Evolutionary conservation across 2,888 invertebrate species (phyloP), one percentile per base, ranked within the genome.

Genomic region (Ethmia dodecea): DNA sequence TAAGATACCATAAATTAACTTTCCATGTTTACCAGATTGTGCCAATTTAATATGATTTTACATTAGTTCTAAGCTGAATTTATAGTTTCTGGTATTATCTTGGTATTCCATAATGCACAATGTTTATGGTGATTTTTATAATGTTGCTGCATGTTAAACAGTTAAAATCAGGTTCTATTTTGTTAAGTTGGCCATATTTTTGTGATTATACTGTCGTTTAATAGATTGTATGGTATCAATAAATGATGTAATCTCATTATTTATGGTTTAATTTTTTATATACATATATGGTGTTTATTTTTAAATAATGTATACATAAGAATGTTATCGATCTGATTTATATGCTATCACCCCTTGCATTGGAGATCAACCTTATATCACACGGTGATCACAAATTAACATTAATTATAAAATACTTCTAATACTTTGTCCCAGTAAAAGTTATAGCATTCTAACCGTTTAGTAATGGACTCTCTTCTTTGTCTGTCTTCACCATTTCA

Each of bases 1-100:
- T n/a, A n/a, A n/a, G n/a, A n/a, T n/a, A n/a, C n/a, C n/a, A n/a
- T n/a, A n/a, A n/a, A n/a, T n/a, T n/a, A n/a, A n/a, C n/a, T n/a
- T n/a, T n/a, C n/a, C 31, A 40, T 53, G 58, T 66, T 71, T 70
- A 75, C 72, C 73, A 71, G 54, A 34, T 67, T 69, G 81, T 80
- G 81, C 81, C 80, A 81, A 80, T 74, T 61, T 59, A 49, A 55
- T n/a, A 22, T 22, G n/a, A 22, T 22, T n/a, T n/a, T n/a, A n/a
- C n/a, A n/a, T n/a, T n/a, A n/a, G n/a, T n/a, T n/a, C n/a, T n/a
- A n/a, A n/a, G n/a, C n/a, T n/a, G n/a, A n/a, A n/a, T n/a, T n/a
- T n/a, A n/a, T n/a, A n/a, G n/a, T n/a, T n/a, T n/a, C n/a, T n/a
- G n/a, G n/a, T n/a, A n/a, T n/a, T n/a, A n/a, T n/a, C n/a, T n/a